Percentiles rank a stretch among this genome's conserved stretches.
phyloP scores from a whole-genome alignment of 2,113 vertebrate species.

The Sakesphorus luctuosus region DNA sequence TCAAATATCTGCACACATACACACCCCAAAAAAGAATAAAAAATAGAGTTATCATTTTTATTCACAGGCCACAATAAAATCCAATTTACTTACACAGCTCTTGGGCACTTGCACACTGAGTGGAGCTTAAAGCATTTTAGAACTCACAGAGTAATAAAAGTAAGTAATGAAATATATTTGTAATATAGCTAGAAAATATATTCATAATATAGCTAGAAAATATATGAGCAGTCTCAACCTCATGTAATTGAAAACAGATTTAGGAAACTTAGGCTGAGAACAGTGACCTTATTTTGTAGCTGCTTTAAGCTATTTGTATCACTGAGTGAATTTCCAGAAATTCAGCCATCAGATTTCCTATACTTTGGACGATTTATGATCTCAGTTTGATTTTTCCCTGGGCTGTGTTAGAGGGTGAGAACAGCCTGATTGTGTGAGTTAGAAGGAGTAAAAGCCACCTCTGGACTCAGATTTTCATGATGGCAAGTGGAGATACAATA shows the following conservation, averaged over 20 bases:
- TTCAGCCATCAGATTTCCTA: background rate
- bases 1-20: background rate
- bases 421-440: background rate
- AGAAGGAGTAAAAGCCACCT: background rate
- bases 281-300: background rate
- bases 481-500: background rate
- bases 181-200: conserved; percentile 25
- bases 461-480: background rate
- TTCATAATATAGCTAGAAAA: conserved; percentile 19
- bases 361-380: background rate
- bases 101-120: background rate
- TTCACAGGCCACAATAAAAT: background rate
- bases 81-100: background rate
- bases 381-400: background rate
- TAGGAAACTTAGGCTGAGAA: background rate
- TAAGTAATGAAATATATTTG: background rate
- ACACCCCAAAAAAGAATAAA: background rate
- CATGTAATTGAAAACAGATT: conserved; percentile 10
- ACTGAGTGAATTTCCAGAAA: background rate
- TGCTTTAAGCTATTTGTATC: background rate
- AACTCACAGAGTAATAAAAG: background rate
- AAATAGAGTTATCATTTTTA: background rate
- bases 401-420: background rate
- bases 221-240: background rate
- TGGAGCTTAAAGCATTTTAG: background rate